Percentiles rank a stretch among this genome's conserved stretches.
These are phyloP conservation scores for Netelia melanura DNA, from an alignment of 2,888 invertebrate species.

Conservation along the genomic window DNA sequence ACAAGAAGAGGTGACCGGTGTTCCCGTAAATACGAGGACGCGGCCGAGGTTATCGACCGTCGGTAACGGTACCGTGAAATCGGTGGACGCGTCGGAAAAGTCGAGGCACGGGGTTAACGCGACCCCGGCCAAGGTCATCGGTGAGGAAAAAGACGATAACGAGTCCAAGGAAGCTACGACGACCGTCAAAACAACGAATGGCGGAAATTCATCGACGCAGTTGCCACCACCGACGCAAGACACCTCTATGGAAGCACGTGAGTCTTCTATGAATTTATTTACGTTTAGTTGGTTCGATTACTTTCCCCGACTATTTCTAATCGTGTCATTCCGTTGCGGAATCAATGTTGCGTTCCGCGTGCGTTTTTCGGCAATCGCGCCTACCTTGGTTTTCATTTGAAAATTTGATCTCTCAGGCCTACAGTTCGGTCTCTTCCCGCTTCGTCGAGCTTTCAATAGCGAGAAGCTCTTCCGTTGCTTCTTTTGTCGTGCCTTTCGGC, in stretches of 20 bases:
- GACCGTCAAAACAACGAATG: constrained; percentile 66
- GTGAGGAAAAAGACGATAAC: constrained; percentile 60
- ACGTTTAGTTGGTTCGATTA: not conserved
- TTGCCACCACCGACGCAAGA: constrained; percentile 79
- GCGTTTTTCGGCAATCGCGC: too few species aligned
- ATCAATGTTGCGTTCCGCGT: too few species aligned
- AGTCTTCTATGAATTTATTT: constrained; percentile 67
- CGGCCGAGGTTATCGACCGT: constrained; percentile 72
- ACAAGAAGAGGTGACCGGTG: constrained; percentile 79
- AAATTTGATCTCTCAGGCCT: not conserved
- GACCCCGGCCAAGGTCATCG: constrained; percentile 74
- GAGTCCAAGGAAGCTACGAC: constrained; percentile 62
- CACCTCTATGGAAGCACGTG: constrained; percentile 83
- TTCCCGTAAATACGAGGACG: constrained; percentile 77
- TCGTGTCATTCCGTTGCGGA: too few species aligned
- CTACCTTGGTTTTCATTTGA: not conserved
- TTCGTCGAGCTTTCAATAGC: not conserved
- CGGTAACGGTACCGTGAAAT: constrained; percentile 41
- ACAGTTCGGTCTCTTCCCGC: not conserved
- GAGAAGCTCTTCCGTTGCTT: constrained; percentile 55
- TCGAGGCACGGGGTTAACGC: constrained; percentile 68
- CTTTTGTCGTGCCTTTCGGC: constrained; percentile 70
- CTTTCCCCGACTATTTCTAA: too few species aligned
- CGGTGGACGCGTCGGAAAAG: constrained; percentile 68
- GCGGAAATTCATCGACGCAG: constrained; percentile 75